Base-by-base conservation (phyloP, 2,113 vertebrate genomes). In the Eupsittula cactorum region DNA sequence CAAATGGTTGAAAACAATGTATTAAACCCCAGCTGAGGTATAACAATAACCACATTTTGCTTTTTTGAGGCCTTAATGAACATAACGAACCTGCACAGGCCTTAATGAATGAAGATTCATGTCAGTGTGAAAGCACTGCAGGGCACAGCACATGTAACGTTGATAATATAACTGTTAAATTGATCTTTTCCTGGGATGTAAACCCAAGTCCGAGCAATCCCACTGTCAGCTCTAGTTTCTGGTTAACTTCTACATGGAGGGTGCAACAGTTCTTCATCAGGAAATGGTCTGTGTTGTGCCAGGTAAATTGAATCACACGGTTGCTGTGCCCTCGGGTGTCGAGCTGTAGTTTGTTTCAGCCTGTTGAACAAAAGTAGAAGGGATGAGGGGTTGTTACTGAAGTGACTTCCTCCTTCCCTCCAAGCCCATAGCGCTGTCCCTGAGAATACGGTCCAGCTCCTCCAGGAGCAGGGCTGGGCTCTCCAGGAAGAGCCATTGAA, bases 41-140 rank as follows among this genome's bases (percentile, higher is more conserved):
- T 33, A 50, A 67, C 39, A 69, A 79, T 75, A 84, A 49, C 71
- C 65, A 59, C 88, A 25, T 82, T 94, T 88, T 84, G 77, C 28
- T 76, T 91, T 90, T 44, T 60, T 0, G 75, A 92, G 95, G 95
- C 92, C 95, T 97, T 97, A 96, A 96, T 89, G 84, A 93, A 65
- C 49, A 60, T 65, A 69, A 71, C 24, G 73, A 91, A 80, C 35
- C 86, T 95, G 73, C 86, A 41, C 70, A 39, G 88, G 92, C 90
- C 84, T 95, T 94, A 96, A 82, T 42, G 21, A 91, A 4, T 70
- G 33, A 80, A 64, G 77, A 63, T 70, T 50, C 73, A 37, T 5
- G 27, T 37, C 11, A 41, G 53, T 64, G 62, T 90, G 78, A 24
- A 33, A 79, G 86, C 84, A 33, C 2, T 1, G 70, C 70, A 59